Percentiles rank a stretch among this genome's conserved stretches.
Evolutionary conservation across 2,888 invertebrate genomes (phyloP).

Genomic region (Chloromyia formosa): DNA sequence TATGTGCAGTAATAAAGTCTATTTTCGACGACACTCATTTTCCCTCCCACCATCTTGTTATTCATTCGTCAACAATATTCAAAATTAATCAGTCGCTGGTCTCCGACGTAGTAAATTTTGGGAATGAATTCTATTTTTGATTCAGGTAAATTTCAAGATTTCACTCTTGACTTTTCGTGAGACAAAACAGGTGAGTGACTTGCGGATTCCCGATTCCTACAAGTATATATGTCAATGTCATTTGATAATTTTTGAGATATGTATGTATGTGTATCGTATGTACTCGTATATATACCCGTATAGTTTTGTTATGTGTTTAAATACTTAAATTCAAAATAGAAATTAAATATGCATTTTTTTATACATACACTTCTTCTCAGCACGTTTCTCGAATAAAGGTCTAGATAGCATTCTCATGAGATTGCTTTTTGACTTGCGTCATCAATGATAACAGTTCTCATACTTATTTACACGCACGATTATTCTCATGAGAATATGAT

Average conservation of each 20-base stretch:
- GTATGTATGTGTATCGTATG: too few relatives aligned
- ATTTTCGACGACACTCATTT: background rate
- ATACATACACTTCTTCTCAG: too few relatives aligned
- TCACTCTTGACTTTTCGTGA: background rate
- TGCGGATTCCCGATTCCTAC: background rate
- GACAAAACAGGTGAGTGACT: constrained; percentile 27
- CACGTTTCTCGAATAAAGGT: too few relatives aligned
- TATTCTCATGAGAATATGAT: too few relatives aligned
- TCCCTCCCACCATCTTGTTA: background rate
- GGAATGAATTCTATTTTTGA: background rate
- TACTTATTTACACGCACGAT: too few relatives aligned
- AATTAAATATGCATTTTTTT: too few relatives aligned
- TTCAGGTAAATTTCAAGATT: background rate
- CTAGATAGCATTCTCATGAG: too few relatives aligned
- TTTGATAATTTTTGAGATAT: constrained; percentile 27
- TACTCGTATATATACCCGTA: too few relatives aligned
- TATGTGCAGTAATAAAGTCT: constrained; percentile 3
- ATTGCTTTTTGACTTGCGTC: too few relatives aligned
- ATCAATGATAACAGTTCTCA: too few relatives aligned
- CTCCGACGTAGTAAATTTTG: background rate
- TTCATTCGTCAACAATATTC: background rate
- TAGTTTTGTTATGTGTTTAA: too few relatives aligned
- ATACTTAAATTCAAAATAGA: too few relatives aligned
- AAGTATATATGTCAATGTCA: constrained; percentile 24
- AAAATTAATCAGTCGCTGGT: background rate